Percentiles rank a stretch among this genome's conserved stretches.
These are phyloP conservation scores for Lampropteryx suffumata DNA, from an alignment of 2,888 invertebrate genomes.

Conservation along the genomic window DNA sequence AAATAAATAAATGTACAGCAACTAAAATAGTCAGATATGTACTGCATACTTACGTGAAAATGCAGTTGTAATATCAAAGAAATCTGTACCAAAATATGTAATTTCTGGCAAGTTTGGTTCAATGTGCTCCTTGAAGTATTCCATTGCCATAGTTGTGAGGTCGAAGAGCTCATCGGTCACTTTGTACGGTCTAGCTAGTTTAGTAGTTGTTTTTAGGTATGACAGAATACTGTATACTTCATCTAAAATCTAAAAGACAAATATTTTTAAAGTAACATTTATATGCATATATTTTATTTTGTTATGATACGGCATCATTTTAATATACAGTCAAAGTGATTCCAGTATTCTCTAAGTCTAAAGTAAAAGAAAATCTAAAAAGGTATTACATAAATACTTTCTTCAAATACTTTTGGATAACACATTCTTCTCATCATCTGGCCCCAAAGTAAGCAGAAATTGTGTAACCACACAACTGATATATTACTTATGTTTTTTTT, in stretches of 20 bases:
- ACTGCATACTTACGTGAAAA: conserved; percentile 84
- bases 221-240: conserved; percentile 94
- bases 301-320: no score
- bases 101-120: conserved; percentile 95
- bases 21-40: not conserved
- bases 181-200: conserved; percentile 93
- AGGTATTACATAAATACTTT: no score
- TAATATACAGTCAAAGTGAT: no score
- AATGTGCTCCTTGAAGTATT: conserved; percentile 97
- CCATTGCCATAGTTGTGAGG: conserved; percentile 98
- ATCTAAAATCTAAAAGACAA: conserved; percentile 89
- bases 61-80: conserved; percentile 88
- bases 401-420: no score
- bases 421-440: no score
- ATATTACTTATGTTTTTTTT: no score
- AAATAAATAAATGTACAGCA: not conserved
- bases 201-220: conserved; percentile 91
- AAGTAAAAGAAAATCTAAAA: no score
- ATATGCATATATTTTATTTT: no score
- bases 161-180: conserved; percentile 97
- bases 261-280: no score
- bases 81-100: conserved; percentile 93
- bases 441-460: no score
- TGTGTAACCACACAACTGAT: no score
- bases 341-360: no score